Evolutionary conservation across 2,797 vertebrate genomes (phyloP).

Genomic region (Ceyx erithaca): DNA sequence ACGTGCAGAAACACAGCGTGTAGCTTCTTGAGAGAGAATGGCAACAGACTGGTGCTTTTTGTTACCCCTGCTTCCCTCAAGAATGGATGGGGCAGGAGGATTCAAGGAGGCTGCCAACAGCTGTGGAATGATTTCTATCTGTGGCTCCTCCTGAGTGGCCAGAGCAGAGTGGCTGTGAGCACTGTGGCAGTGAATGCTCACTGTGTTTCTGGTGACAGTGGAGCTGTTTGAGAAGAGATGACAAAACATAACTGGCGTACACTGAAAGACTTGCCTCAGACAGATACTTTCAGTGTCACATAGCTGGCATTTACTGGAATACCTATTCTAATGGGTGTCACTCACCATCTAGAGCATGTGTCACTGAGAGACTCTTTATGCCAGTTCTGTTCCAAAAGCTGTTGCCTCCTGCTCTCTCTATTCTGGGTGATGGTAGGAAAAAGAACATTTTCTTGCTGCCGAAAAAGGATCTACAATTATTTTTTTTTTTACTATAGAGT

Average conservation of each 20-base stretch:
- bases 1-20: fast-evolving
- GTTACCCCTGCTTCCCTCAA: not conserved
- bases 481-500: not conserved
- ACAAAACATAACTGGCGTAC: slow-evolving; percentile 32
- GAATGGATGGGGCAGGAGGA: not conserved
- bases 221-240: slow-evolving; percentile 46
- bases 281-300: slow-evolving; percentile 51
- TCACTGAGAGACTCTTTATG: not conserved
- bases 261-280: slow-evolving; percentile 39
- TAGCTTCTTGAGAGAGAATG: not conserved
- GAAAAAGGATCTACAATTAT: not conserved
- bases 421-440: not conserved
- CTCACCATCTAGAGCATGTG: slow-evolving; percentile 32
- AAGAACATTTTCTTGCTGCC: not conserved
- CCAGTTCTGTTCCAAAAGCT: slow-evolving; percentile 25
- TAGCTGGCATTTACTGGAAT: slow-evolving; percentile 56
- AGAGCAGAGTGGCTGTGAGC: not conserved
- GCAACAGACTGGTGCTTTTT: not conserved
- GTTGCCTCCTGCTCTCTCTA: slow-evolving; percentile 25
- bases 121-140: not conserved
- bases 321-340: slow-evolving; percentile 64
- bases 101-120: not conserved
- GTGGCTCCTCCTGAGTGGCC: not conserved
- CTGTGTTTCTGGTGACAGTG: slow-evolving; percentile 10
- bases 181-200: not conserved